A percentile compares a stretch with the other conserved stretches of the same genome.
Evolutionary conservation across 2,797 vertebrate genomes (phyloP).

Genomic region (Rousettus madagascariensis): DNA sequence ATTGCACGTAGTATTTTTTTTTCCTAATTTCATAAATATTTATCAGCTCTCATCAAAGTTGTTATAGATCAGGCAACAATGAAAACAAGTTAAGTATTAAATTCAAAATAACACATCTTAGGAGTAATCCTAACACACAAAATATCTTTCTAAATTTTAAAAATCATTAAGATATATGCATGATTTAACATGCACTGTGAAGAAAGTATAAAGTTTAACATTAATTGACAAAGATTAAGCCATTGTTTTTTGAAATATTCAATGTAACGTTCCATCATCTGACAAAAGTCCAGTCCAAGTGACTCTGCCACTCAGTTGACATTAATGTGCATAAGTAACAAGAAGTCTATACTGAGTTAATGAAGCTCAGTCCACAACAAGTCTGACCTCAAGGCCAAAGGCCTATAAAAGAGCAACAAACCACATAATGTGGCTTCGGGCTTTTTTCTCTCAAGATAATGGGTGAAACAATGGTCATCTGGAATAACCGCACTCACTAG

Average conservation of each 20-base stretch:
- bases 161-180: background rate
- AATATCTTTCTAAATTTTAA: background rate
- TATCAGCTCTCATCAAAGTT: background rate
- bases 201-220: background rate
- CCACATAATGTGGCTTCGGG: background rate
- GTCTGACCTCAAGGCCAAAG: background rate
- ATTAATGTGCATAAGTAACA: background rate
- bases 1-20: background rate
- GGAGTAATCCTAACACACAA: background rate
- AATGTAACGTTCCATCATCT: background rate
- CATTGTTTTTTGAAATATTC: background rate
- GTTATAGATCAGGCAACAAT: background rate
- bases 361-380: background rate
- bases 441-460: background rate
- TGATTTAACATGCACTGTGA: background rate
- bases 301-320: background rate
- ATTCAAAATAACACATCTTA: background rate
- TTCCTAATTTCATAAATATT: background rate
- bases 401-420: background rate
- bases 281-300: background rate
- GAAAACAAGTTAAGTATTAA: conserved; percentile 39
- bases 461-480: background rate
- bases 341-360: background rate
- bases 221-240: background rate
- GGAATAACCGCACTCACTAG: background rate